Evolutionary conservation across 2,797 vertebrate genomes (phyloP).

Genomic region (Scarus forsteni): DNA sequence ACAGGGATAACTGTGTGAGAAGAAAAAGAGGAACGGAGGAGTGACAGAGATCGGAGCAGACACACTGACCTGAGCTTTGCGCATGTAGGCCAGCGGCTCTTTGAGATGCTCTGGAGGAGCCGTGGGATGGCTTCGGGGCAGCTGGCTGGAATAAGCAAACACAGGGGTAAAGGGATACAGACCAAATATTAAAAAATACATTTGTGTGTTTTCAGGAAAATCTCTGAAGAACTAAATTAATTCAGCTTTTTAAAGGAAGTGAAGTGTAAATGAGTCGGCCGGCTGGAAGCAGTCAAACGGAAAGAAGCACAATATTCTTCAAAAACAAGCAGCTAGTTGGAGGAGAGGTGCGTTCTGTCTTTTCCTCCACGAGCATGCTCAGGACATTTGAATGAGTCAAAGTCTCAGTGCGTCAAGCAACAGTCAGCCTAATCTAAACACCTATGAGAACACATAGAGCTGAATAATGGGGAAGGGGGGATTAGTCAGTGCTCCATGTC

Average conservation of each 20-base stretch:
- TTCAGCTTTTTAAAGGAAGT: not conserved
- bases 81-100: constrained; percentile 96
- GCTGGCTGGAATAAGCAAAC: constrained; percentile 83
- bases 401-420: constrained; percentile 53
- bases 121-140: constrained; percentile 85
- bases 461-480: constrained; percentile 42
- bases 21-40: constrained; percentile 12
- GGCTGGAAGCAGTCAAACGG: constrained; percentile 7
- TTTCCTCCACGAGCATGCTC: constrained; percentile 18
- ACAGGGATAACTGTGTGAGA: not conserved
- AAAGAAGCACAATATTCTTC: not conserved
- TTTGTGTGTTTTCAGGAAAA: constrained; percentile 15
- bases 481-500: constrained; percentile 53
- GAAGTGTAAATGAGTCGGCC: not conserved
- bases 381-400: constrained; percentile 56
- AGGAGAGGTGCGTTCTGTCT: not conserved
- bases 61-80: constrained; percentile 93
- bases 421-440: constrained; percentile 66
- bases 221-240: constrained; percentile 1
- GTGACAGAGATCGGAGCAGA: constrained; percentile 59
- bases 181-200: constrained; percentile 1
- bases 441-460: constrained; percentile 40
- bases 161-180: constrained; percentile 12
- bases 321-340: constrained; percentile 18
- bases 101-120: constrained; percentile 94